Percentiles rank a stretch among this genome's conserved stretches.
These are phyloP conservation scores for Ochotona princeps DNA, from an alignment of 2,113 vertebrate species.

Conservation along the genomic window DNA sequence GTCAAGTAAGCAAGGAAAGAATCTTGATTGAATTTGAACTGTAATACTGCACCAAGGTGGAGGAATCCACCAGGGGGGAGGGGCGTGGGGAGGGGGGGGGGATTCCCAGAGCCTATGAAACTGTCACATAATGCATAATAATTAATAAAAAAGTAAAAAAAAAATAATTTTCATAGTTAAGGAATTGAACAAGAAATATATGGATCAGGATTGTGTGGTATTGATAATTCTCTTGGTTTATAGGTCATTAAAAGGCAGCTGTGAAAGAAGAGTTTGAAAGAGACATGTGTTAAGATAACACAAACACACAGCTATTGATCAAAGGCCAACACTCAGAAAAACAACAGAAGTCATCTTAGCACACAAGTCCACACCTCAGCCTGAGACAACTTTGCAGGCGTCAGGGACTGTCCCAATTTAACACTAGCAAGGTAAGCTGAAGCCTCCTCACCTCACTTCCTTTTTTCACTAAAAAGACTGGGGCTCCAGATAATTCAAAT, in stretches of 20 bases:
- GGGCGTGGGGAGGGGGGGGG: too few relatives aligned
- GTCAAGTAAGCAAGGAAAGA: too few relatives aligned
- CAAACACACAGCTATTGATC: background rate
- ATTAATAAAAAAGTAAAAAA: too few relatives aligned
- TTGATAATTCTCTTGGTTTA: background rate
- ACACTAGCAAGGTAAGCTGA: background rate
- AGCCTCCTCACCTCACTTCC: background rate
- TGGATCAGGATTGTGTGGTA: background rate
- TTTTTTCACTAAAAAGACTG: background rate
- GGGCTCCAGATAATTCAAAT: background rate
- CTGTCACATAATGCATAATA: too few relatives aligned
- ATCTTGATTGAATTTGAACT: too few relatives aligned
- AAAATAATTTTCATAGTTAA: slow-evolving; percentile 12
- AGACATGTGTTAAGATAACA: background rate
- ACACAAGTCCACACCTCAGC: background rate
- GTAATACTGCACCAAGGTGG: too few relatives aligned
- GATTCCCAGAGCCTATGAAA: too few relatives aligned
- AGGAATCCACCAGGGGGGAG: too few relatives aligned
- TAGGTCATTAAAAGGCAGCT: background rate
- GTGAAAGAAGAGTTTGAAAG: slow-evolving; percentile 17
- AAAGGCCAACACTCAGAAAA: background rate
- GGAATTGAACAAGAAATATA: background rate
- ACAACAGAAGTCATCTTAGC: background rate
- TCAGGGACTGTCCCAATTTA: background rate
- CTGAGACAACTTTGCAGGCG: background rate